phyloP scores from a whole-genome alignment of 2,797 vertebrate genomes.

The Bradypodion ventrale region DNA sequence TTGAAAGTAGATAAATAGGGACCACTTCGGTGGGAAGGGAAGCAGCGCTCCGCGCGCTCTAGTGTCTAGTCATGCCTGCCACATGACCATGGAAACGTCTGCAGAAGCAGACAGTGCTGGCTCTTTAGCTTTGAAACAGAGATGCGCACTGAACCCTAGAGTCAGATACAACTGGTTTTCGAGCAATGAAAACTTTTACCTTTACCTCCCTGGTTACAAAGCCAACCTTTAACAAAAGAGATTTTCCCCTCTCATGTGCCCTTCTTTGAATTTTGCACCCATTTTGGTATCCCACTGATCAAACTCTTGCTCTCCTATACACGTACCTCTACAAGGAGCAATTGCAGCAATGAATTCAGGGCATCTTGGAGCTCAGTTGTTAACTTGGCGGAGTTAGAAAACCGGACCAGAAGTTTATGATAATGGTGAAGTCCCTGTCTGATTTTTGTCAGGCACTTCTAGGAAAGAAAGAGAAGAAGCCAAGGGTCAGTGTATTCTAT shows the following conservation, averaged over 20 bases:
- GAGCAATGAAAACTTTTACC: too few relatives aligned
- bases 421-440: conserved; percentile 68
- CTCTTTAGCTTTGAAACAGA: too few relatives aligned
- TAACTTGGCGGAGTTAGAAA: conserved; percentile 33
- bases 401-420: conserved; percentile 64
- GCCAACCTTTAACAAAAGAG: neutral
- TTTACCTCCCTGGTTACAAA: too few relatives aligned
- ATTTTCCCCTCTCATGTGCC: too few relatives aligned
- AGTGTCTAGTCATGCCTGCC: too few relatives aligned
- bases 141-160: too few relatives aligned
- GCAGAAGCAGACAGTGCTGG: too few relatives aligned
- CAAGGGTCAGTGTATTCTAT: neutral
- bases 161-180: too few relatives aligned
- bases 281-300: neutral
- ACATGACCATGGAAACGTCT: too few relatives aligned
- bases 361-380: neutral
- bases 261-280: neutral
- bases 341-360: neutral
- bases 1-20: too few relatives aligned
- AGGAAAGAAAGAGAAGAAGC: neutral
- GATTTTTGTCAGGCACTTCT: conserved; percentile 73
- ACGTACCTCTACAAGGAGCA: neutral
- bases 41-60: too few relatives aligned
- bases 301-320: neutral
- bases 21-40: too few relatives aligned